A percentile compares a stretch with the other conserved stretches of the same genome.
Evolutionary conservation across 2,888 invertebrate species (phyloP).

Genomic region (Lithodes maja): DNA sequence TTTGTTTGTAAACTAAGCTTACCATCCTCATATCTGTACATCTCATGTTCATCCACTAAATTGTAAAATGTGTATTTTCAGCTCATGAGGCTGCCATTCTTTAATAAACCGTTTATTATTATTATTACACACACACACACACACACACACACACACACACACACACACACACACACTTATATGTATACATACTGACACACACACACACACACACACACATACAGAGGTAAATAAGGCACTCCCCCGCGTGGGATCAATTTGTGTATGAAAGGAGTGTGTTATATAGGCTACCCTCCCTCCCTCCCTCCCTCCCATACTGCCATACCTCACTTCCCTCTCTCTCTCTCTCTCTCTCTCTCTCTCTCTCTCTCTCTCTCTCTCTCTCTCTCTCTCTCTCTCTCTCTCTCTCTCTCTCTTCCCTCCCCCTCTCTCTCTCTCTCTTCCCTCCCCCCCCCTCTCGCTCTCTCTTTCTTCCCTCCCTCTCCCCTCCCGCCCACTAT

Average conservation of each 20-base stretch:
- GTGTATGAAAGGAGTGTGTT: not conserved
- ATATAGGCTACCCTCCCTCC: not conserved
- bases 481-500: not conserved
- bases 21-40: no score
- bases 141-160: constrained; percentile 13
- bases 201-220: constrained; percentile 26
- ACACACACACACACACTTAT: constrained; percentile 4
- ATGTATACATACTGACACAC: not conserved
- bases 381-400: not conserved
- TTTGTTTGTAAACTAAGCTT: no score
- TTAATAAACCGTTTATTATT: no score
- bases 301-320: not conserved
- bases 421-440: not conserved
- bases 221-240: not conserved
- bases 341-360: constrained; percentile 21
- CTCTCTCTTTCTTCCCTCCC: not conserved
- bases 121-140: no score
- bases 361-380: not conserved
- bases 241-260: not conserved
- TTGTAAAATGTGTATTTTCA: no score
- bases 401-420: not conserved
- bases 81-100: no score
- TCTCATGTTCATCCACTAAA: no score
- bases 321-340: not conserved
- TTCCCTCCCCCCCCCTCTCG: not conserved